Percentiles rank a stretch among this genome's conserved stretches.
Evolutionary conservation across 2,797 vertebrate genomes (phyloP).

Genomic region (Picus viridis): DNA sequence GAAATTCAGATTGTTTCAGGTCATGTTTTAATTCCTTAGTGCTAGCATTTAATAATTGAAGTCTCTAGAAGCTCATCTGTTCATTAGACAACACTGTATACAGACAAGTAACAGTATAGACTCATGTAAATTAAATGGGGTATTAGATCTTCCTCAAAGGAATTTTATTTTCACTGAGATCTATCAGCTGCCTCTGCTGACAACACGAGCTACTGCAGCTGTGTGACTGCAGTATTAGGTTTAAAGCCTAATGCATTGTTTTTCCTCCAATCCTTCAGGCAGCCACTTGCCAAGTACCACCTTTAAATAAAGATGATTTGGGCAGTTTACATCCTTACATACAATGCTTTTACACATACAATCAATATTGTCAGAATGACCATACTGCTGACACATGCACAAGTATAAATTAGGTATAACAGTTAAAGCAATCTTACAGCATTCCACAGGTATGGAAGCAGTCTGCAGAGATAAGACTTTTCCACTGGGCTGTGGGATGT

Average conservation of each 20-base stretch:
- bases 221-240: neutral
- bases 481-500: slow-evolving; percentile 95
- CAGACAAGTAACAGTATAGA: neutral
- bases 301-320: neutral
- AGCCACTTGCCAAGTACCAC: neutral
- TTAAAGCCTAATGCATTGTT: neutral
- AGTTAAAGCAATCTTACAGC: slow-evolving; percentile 88
- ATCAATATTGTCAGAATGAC: neutral
- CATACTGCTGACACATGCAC: neutral
- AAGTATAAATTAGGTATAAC: neutral
- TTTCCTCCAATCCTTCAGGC: neutral
- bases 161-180: neutral
- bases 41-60: neutral
- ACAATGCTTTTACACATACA: neutral
- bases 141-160: neutral
- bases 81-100: neutral
- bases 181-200: neutral
- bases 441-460: slow-evolving; percentile 96
- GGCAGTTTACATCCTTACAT: neutral
- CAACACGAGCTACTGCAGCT: neutral
- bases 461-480: slow-evolving; percentile 96
- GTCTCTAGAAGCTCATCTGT: neutral
- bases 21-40: neutral
- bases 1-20: neutral
- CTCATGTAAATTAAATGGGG: neutral